Percentiles rank a stretch among this genome's conserved stretches.
Conservation (phyloP, 2,113 vertebrate genomes). For the Elephantulus edwardii region DNA sequence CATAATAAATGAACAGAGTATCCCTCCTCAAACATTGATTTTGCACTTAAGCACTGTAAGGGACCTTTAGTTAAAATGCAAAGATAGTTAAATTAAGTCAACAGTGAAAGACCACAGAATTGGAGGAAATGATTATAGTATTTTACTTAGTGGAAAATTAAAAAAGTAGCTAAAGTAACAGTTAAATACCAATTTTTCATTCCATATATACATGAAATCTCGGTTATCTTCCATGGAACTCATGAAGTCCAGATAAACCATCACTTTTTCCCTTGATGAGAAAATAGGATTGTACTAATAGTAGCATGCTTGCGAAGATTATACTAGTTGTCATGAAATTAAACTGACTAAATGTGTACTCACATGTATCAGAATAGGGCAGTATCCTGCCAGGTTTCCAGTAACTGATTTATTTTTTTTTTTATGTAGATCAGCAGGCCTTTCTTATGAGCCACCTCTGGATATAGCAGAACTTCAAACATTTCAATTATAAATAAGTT, state of each 20-base stretch:
- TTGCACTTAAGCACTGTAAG: conserved; percentile 32
- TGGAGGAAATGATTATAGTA: conserved; percentile 49
- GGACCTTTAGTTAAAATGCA: conserved; percentile 50
- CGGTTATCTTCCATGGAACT: neutral
- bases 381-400: neutral
- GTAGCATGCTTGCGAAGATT: neutral
- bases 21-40: conserved; percentile 68
- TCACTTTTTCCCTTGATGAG: neutral
- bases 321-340: neutral
- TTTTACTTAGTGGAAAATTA: conserved; percentile 58
- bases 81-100: conserved; percentile 56
- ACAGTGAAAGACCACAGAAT: conserved; percentile 24
- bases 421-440: neutral
- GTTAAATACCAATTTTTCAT: conserved; percentile 30
- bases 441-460: neutral
- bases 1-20: conserved; percentile 67
- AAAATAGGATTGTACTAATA: neutral
- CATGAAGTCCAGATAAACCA: neutral
- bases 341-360: neutral
- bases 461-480: neutral
- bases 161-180: conserved; percentile 32
- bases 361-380: neutral
- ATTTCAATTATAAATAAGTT: neutral
- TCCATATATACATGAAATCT: neutral
- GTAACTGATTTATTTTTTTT: neutral